Conservation (phyloP, 2,797 vertebrate genomes). For the Myotis findleyi region DNA sequence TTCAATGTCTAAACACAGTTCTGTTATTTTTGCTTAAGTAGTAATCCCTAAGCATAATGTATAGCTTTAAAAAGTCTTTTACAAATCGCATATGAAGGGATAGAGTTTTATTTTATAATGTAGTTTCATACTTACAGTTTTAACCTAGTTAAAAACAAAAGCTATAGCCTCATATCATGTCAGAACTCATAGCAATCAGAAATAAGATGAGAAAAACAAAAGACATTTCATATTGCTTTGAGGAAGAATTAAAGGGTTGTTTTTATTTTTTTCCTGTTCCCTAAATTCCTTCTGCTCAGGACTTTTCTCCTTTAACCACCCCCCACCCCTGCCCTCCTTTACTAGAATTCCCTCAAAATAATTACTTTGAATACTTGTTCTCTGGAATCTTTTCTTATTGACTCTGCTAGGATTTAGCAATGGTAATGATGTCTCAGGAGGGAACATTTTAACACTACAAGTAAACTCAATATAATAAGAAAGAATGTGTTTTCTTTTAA, state of each 20-base stretch:
- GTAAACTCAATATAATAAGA: neutral
- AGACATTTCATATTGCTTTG: neutral
- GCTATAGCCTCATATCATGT: neutral
- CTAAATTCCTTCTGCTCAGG: neutral
- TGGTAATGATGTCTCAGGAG: neutral
- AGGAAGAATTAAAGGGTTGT: neutral
- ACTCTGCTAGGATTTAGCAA: neutral
- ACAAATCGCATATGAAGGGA: neutral
- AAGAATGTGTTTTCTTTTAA: neutral
- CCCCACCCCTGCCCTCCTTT: neutral
- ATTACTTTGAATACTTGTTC: neutral
- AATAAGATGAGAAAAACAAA: neutral
- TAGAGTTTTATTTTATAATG: neutral
- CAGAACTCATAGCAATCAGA: neutral
- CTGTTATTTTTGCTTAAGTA: neutral
- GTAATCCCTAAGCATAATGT: neutral
- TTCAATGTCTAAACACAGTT: neutral
- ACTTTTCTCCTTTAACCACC: neutral
- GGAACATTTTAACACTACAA: neutral
- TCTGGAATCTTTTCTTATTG: neutral
- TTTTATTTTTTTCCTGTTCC: neutral
- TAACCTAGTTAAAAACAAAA: slow-evolving; percentile 10
- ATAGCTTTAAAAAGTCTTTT: neutral
- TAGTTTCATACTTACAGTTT: neutral
- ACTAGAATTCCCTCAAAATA: neutral